Base-by-base conservation (phyloP, 1,140 invertebrate species). In the Drosophila grimshawi region DNA sequence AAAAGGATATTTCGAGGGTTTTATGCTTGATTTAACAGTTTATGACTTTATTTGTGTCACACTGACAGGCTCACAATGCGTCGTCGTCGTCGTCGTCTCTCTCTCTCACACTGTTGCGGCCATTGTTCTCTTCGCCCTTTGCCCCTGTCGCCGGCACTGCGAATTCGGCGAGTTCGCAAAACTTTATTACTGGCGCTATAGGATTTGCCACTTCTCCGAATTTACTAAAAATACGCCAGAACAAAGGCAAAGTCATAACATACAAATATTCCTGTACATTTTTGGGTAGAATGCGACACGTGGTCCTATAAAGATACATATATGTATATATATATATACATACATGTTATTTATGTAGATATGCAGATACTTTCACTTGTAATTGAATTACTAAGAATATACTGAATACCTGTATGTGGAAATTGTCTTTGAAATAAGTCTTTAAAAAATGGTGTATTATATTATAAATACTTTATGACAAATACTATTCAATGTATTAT, bases 111-210 rank as follows among this genome's bases (percentile, higher is more conserved):
- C 53, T 30, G n/a, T 59, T 29, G 43, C 43, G 19, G 53, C 56
- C 61, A 33, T 5, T 51, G 37, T 43, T 43, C 29, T 43, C 37
- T 48, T 27, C 66, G 48, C 37, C 32, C 30, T 32, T 11, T 29
- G 19, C 64, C 51, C 27, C n/a, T 52, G 48, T 43, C 19, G 3
- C 43, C 51, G 37, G 49, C 52, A 37, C 29, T 56, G 37, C 61
- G 52, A 75, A 71, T 70, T 52, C 60, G 8, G 3, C 63, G 62
- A 52, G 49, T 71, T 89, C 55, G 70, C 80, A 77, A 74, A 61
- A 82, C 80, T 86, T 90, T 90, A 90, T 90, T 81, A 75, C 86
- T 90, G 86, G 86, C 86, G 81, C 86, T 90, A 90, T 90, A 66
- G 73, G 86, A 82, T 90, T 90, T 77, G 73, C 51, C 35, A 27